Base-by-base conservation (phyloP, 2,888 invertebrate species). In the Heliconius ismenius region DNA sequence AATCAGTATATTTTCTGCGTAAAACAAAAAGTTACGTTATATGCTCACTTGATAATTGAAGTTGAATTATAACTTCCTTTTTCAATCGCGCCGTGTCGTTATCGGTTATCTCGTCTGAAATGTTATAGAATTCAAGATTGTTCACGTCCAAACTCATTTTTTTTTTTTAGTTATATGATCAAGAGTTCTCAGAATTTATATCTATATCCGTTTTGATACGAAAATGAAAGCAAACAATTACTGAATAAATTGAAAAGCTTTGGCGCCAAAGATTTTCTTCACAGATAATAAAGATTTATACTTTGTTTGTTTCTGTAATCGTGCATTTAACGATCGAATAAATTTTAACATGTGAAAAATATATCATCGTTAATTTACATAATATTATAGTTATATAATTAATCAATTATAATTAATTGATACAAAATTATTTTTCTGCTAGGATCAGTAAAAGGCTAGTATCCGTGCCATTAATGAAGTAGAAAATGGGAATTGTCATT, bases 21-120 rank as follows among this genome's bases (percentile, higher is more conserved):
- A 36, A 18, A 36, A 32, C 36, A 36, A n/a, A n/a, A 65, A 65
- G 4, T 10, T 65, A 60, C 21, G 4, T 36, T 67, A 18, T 24
- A 13, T n/a, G 86, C 90, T 86, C 83, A 92, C 92, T 80, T 79
- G 89, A 83, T 65, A 89, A 82, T 60, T 87, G 87, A 82, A 83
- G 83, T 21, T 87, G 74, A 36, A 87, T 82, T 76, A 86, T 84
- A 7, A 90, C 74, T 73, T 81, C 85, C 80, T 87, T 90, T 80
- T 89, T 89, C 76, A 90, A 79, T 58, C 85, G 81, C 2, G 90
- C 88, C 78, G 86, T 78, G 76, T 91, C 86, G 3, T 79, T 81
- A 73, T 90, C 88, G 49, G 88, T 32, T 87, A 84, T 87, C 88
- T 74, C 84, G 81, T 80, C 88, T 86, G 18, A 89, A 76, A 81